Conservation (phyloP, 2,113 vertebrate genomes). For the Picathartes gymnocephalus region DNA sequence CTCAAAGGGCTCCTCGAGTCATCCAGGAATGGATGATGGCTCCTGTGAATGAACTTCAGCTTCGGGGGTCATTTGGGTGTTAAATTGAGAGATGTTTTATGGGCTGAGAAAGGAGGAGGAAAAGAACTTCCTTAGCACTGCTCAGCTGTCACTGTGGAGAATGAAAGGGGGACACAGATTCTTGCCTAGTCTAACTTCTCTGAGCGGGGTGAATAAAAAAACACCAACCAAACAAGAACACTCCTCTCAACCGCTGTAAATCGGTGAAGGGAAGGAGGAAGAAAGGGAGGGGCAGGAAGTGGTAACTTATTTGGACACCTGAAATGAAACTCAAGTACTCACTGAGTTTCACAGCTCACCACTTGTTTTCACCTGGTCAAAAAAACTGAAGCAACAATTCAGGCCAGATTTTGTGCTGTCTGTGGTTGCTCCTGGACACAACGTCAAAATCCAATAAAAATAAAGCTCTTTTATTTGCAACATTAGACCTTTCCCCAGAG, state of each 20-base stretch:
- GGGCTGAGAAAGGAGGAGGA: not conserved
- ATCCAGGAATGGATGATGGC: not conserved
- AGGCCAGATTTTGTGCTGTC: not conserved
- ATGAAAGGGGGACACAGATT: not conserved
- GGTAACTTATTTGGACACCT: conserved; percentile 2
- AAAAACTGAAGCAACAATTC: not conserved
- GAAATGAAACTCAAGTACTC: not conserved
- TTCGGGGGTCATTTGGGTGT: not conserved
- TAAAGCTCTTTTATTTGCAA: not conserved
- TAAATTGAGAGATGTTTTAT: not conserved
- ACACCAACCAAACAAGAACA: not conserved
- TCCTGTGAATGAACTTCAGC: not conserved
- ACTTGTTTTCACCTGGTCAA: not conserved
- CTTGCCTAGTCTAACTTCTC: not conserved
- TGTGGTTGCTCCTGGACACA: not conserved
- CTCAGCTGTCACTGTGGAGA: not conserved
- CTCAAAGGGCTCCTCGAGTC: not conserved
- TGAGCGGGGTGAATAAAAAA: not conserved
- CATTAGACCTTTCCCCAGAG: not conserved
- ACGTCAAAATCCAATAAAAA: not conserved
- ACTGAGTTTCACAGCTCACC: not conserved
- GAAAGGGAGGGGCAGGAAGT: conserved; percentile 27
- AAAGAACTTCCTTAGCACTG: not conserved
- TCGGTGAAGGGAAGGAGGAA: not conserved
- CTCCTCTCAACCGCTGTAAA: not conserved